A percentile compares a stretch with the other conserved stretches of the same genome.
Conservation (phyloP, 2,113 vertebrate species). For the Rhea pennata region DNA sequence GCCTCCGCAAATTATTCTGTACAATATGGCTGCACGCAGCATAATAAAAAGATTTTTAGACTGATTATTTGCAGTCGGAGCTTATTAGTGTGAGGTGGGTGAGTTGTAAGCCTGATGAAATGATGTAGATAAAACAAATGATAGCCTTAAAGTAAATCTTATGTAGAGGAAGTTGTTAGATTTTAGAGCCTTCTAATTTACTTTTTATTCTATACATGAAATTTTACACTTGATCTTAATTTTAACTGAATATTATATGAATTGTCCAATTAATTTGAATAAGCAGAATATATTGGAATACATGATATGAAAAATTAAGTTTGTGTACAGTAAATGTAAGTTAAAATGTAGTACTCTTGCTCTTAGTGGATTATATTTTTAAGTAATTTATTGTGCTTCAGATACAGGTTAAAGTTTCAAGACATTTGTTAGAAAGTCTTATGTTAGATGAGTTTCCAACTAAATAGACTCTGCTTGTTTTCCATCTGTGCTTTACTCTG, state of each 20-base stretch:
- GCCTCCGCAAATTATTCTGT: not conserved
- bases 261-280: not conserved
- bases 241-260: not conserved
- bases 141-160: not conserved
- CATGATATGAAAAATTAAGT: not conserved
- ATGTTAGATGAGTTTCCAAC: not conserved
- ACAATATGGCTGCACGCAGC: not conserved
- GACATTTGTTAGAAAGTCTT: not conserved
- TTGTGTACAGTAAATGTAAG: not conserved
- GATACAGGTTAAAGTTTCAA: not conserved
- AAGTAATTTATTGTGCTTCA: not conserved
- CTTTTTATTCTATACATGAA: not conserved
- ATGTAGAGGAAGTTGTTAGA: not conserved
- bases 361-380: not conserved
- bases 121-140: not conserved
- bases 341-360: not conserved
- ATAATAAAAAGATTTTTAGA: not conserved
- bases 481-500: not conserved
- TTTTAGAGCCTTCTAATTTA: not conserved
- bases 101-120: not conserved
- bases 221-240: not conserved
- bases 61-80: conserved; percentile 12
- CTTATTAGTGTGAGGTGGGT: conserved; percentile 6
- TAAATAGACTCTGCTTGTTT: not conserved
- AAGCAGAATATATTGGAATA: not conserved